phyloP scores from a whole-genome alignment of 2,797 vertebrate genomes.

The Neostethus bicornis region DNA sequence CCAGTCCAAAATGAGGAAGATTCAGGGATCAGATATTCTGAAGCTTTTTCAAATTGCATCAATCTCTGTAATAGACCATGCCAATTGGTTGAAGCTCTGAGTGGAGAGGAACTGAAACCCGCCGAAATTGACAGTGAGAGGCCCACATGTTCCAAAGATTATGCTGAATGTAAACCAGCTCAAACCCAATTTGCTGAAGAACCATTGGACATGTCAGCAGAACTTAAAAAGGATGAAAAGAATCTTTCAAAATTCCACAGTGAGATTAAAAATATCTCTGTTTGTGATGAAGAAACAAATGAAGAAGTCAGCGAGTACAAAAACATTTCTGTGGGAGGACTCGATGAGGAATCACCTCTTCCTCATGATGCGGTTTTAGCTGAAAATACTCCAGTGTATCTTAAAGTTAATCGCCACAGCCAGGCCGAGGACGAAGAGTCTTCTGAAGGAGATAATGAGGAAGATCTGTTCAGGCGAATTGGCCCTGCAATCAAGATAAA shows the following conservation, averaged over 20 bases:
- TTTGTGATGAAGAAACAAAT: constrained; percentile 51
- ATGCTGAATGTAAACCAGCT: constrained; percentile 33
- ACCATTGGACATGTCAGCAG: constrained; percentile 31
- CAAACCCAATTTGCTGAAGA: constrained; percentile 25
- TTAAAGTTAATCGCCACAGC: constrained; percentile 37
- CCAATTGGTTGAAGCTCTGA: constrained; percentile 42
- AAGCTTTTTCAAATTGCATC: constrained; percentile 40
- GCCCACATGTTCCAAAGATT: constrained; percentile 36
- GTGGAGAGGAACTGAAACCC: constrained; percentile 23
- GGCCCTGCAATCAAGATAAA: constrained; percentile 65
- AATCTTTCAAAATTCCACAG: constrained; percentile 38
- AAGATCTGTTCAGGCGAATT: constrained; percentile 59
- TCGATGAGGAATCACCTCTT: constrained; percentile 36
- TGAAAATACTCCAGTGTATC: constrained; percentile 31
- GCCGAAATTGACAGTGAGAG: constrained; percentile 22
- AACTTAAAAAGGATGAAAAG: constrained; percentile 25
- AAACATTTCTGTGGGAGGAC: constrained; percentile 20
- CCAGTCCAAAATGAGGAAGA: constrained; percentile 27
- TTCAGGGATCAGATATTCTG: constrained; percentile 26
- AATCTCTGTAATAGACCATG: constrained; percentile 21
- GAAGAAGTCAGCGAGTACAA: constrained; percentile 41
- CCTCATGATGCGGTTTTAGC: constrained; percentile 36
- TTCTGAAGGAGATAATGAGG: constrained; percentile 68
- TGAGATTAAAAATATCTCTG: constrained; percentile 40
- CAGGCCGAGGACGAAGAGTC: constrained; percentile 50